A percentile compares a stretch with the other conserved stretches of the same genome.
Evolutionary conservation across 2,797 vertebrate species (phyloP).

Genomic region (Pyrocephalus nanus): DNA sequence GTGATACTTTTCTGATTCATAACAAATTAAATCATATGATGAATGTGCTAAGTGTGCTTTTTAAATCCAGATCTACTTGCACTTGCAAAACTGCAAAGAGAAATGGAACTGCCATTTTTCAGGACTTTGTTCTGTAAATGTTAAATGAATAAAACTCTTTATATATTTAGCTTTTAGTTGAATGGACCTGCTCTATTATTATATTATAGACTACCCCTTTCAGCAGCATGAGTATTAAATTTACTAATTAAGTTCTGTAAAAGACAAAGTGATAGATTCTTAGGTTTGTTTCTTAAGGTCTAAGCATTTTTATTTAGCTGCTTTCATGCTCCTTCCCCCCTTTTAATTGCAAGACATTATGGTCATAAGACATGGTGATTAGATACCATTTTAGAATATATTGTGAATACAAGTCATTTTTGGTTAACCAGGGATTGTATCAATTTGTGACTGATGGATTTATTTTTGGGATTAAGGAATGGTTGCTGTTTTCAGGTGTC

Average conservation of each 20-base stretch:
- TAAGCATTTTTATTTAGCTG: background rate
- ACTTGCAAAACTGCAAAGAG: background rate
- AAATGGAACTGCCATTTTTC: background rate
- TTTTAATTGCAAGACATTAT: background rate
- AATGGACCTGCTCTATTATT: background rate
- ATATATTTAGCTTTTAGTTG: background rate
- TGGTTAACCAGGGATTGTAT: background rate
- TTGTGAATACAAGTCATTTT: background rate
- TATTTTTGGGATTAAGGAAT: background rate
- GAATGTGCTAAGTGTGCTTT: background rate
- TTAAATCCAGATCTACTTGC: background rate
- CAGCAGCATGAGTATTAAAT: background rate
- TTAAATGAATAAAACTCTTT: background rate
- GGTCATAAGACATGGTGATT: background rate
- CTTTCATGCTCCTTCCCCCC: accelerated
- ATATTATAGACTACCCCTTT: background rate
- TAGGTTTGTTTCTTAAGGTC: background rate
- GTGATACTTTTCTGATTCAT: background rate
- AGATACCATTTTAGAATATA: background rate
- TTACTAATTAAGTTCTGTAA: background rate
- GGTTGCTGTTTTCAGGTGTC: background rate
- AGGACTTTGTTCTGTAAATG: background rate
- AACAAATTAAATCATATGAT: background rate
- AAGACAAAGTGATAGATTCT: background rate
- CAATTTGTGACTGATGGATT: background rate